phyloP scores from a whole-genome alignment of 2,797 vertebrate genomes.

The Phataginus tetradactyla region DNA sequence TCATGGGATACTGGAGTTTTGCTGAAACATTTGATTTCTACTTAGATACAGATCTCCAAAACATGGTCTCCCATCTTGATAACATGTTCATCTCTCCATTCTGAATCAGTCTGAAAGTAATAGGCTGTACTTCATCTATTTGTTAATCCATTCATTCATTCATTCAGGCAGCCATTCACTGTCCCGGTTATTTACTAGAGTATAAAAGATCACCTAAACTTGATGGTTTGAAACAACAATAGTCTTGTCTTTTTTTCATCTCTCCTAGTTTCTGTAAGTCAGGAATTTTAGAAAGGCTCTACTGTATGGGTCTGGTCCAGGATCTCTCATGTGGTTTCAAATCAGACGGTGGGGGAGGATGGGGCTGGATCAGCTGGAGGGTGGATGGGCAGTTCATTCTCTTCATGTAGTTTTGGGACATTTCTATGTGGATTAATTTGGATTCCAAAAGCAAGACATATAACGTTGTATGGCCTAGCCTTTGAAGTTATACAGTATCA shows the following conservation, averaged over 20 bases:
- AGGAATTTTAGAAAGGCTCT: not conserved
- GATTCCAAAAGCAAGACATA: not conserved
- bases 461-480: not conserved
- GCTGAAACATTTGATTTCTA: conserved; percentile 18
- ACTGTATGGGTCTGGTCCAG: not conserved
- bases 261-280: not conserved
- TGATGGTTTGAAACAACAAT: not conserved
- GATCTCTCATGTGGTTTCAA: not conserved
- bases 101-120: not conserved
- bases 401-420: not conserved
- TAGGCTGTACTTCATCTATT: not conserved
- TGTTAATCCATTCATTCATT: not conserved
- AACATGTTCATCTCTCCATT: not conserved
- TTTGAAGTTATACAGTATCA: not conserved
- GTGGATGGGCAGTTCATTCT: not conserved
- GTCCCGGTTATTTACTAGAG: not conserved
- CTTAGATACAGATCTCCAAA: conserved; percentile 3
- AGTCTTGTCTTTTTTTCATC: not conserved
- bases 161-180: not conserved
- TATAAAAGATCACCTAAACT: not conserved
- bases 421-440: not conserved
- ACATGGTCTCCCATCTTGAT: not conserved
- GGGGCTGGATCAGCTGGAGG: not conserved
- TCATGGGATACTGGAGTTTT: not conserved
- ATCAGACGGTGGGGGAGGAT: not conserved